A percentile compares a stretch with the other conserved stretches of the same genome.
Conservation (phyloP, 2,797 vertebrate species). For the Emydoidea blandingii region DNA sequence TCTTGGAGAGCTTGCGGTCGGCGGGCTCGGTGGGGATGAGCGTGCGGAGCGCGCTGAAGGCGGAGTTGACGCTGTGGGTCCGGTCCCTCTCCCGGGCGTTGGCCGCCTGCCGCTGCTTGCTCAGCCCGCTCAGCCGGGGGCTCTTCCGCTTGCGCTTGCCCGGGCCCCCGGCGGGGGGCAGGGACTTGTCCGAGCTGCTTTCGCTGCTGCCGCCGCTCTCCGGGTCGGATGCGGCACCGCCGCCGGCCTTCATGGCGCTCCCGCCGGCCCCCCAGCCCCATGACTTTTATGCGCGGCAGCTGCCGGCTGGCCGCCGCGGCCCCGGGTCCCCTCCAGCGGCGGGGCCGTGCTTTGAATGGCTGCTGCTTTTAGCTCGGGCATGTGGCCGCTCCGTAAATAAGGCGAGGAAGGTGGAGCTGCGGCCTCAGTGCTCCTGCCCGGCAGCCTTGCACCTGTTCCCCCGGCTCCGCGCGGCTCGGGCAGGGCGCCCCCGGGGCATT, state of each 20-base stretch:
- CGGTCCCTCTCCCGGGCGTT: slow-evolving; percentile 91
- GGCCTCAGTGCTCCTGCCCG: slow-evolving; percentile 24
- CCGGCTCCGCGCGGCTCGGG: background rate
- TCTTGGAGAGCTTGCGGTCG: slow-evolving; percentile 92
- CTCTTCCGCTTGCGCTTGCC: slow-evolving; percentile 54
- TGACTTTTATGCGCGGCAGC: slow-evolving; percentile 80
- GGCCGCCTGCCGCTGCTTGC: slow-evolving; percentile 89
- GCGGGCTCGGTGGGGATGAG: slow-evolving; percentile 93
- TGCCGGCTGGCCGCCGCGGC: slow-evolving; percentile 58
- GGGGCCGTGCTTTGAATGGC: slow-evolving; percentile 86
- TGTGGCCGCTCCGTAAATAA: slow-evolving; percentile 75
- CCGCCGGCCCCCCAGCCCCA: slow-evolving; percentile 69
- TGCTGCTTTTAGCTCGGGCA: slow-evolving; percentile 85
- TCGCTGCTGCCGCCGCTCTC: slow-evolving; percentile 80
- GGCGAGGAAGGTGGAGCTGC: slow-evolving; percentile 84
- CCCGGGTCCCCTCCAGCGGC: slow-evolving; percentile 65
- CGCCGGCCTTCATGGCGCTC: slow-evolving; percentile 51
- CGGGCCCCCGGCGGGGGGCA: slow-evolving; percentile 62
- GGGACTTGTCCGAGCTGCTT: slow-evolving; percentile 81
- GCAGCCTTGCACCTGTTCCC: slow-evolving; percentile 60
- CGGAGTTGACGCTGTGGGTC: slow-evolving; percentile 92
- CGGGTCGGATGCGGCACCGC: slow-evolving; percentile 71
- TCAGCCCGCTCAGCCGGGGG: slow-evolving; percentile 74
- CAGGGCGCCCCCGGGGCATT: background rate
- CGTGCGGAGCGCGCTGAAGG: slow-evolving; percentile 89